Percentiles rank a stretch among this genome's conserved stretches.
Conservation (phyloP, 2,797 vertebrate species). For the Anguilla anguilla region DNA sequence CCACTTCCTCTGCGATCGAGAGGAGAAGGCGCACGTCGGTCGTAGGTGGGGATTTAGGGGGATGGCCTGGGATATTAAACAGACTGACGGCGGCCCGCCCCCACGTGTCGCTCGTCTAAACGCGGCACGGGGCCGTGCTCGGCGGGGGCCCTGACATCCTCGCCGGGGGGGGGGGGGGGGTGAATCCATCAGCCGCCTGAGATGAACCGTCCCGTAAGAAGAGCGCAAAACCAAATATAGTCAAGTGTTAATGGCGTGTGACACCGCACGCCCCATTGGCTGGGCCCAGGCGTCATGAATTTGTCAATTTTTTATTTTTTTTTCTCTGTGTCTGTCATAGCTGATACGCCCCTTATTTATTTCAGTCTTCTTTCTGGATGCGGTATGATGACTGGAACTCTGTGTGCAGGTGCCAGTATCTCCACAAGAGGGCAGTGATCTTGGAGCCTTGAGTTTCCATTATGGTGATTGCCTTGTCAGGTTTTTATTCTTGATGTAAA, state of each 20-base stretch:
- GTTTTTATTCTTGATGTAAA: not conserved
- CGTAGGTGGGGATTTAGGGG: constrained; percentile 32
- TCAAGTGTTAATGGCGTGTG: constrained; percentile 38
- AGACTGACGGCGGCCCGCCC: constrained; percentile 33
- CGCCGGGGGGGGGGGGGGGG: constrained; percentile 15
- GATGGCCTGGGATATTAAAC: constrained; percentile 19
- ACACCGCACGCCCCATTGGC: constrained; percentile 38
- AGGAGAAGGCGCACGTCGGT: constrained; percentile 4
- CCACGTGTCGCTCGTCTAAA: constrained; percentile 10
- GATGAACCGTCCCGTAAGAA: constrained; percentile 21
- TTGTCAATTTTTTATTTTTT: constrained; percentile 22
- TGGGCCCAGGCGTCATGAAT: constrained; percentile 30
- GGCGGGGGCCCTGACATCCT: constrained; percentile 42
- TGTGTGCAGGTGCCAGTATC: not conserved
- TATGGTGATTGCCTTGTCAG: not conserved
- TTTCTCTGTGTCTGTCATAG: constrained; percentile 12
- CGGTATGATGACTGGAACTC: not conserved
- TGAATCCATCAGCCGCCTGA: constrained; percentile 40
- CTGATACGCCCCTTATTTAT: constrained; percentile 9
- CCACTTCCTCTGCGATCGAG: not conserved
- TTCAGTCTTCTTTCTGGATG: constrained; percentile 3
- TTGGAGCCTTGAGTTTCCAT: not conserved
- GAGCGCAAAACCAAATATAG: constrained; percentile 39
- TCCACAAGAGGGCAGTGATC: constrained; percentile 28
- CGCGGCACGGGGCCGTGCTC: constrained; percentile 19